Base-by-base conservation (phyloP, 30 jellyfish, hydroid and myxozoan genomes). In the Aurelia sp. region DNA sequence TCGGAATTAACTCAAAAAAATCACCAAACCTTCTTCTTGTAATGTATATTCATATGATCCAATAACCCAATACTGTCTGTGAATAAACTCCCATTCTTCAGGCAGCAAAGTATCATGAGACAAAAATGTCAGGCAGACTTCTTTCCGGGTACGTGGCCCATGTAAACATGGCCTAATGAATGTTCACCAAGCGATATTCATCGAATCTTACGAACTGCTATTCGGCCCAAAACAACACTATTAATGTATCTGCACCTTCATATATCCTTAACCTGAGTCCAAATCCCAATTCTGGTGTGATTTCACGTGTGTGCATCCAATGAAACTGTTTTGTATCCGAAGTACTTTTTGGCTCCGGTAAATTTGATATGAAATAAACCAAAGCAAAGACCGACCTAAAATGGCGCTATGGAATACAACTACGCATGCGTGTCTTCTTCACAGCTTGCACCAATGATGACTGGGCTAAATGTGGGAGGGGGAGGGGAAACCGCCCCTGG, bases 111-210 rank as follows among this genome's bases (percentile, higher is more conserved):
- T 59, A 33, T n/a, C 66, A 59, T 59, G 51, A 30, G 70, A 82
- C 47, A 62, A 70, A 69, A 15, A 61, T 30, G 71, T 64, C 58
- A 6, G 57, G 0, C 31, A 37, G 27, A 53, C 78, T 82, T 72
- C 91, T 82, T 82, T 82, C 91, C 91, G 91, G 91, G 91, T 82
- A 82, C 84, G 91, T 63, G 81, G 81, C 62, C 59, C 83, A 67
- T 66, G 90, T 80, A 80, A 69, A 69, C 83, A 80, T 76, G 83
- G 83, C 82, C 84, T 69, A 65, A 22, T 16, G 33, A 2, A 70
- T 27, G 30, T 22, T 44, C 40, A 58, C 33, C 31, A 12, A 22
- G 80, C 40, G 52, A 21, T 5, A 21, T 23, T 64, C 52, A 44
- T 44, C 55, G 55, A 44, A 13, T 16, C 16, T 44, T 13, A 10